A percentile compares a stretch with the other conserved stretches of the same genome.
Evolutionary conservation across 2,113 vertebrate genomes (phyloP).

Genomic region (Columba livia): DNA sequence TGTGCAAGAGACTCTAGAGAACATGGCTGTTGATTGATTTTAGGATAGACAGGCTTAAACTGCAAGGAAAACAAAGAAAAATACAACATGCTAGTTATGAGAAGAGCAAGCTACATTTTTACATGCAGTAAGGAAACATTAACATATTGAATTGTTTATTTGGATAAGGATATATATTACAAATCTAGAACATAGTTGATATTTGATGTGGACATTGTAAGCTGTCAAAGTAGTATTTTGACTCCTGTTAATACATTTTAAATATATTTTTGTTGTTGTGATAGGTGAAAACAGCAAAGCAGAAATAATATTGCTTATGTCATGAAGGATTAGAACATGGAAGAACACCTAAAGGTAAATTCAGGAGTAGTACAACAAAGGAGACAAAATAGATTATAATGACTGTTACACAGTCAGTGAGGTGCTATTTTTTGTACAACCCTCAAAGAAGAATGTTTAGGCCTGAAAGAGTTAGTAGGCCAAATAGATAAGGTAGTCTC

Average conservation of each 20-base stretch:
- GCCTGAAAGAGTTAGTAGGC: neutral
- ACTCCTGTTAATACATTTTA: neutral
- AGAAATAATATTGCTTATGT: neutral
- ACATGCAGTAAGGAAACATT: neutral
- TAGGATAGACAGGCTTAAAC: neutral
- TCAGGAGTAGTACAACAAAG: neutral
- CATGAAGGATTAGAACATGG: neutral
- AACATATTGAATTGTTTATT: neutral
- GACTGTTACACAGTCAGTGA: neutral
- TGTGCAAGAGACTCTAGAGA: neutral
- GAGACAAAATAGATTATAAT: neutral
- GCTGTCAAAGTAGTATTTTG: neutral
- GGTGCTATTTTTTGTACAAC: neutral
- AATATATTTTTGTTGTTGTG: neutral
- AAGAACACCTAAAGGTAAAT: neutral
- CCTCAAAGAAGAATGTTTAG: neutral
- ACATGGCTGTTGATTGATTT: conserved; percentile 7
- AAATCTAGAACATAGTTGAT: neutral
- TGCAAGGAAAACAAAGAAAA: neutral
- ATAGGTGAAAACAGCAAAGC: neutral
- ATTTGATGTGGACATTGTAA: neutral
- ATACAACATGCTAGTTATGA: neutral
- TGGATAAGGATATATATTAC: neutral
- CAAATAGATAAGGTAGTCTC: neutral
- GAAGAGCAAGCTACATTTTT: neutral